These are phyloP conservation scores for Tiphia femorata DNA, from an alignment of 2,888 invertebrate species.

Conservation along the genomic window DNA sequence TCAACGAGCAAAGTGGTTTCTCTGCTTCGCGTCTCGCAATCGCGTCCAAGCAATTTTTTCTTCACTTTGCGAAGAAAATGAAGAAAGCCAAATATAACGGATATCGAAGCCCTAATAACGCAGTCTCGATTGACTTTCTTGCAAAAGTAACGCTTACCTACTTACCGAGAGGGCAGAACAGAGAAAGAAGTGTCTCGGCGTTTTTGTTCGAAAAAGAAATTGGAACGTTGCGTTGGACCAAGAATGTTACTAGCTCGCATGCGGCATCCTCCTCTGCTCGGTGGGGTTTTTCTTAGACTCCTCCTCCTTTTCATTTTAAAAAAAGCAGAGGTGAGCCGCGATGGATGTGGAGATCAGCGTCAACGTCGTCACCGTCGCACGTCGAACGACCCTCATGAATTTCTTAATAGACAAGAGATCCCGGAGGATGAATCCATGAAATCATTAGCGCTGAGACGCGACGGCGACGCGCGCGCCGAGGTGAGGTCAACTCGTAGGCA, in stretches of 20 bases:
- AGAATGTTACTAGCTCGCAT: too few relatives aligned
- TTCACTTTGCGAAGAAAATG: neutral
- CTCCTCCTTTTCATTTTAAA: too few relatives aligned
- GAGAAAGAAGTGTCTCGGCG: too few relatives aligned
- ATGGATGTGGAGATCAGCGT: neutral
- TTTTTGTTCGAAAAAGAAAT: too few relatives aligned
- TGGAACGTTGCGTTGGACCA: too few relatives aligned
- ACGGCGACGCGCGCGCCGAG: too few relatives aligned
- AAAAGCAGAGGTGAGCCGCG: too few relatives aligned
- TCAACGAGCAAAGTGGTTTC: conserved; percentile 43
- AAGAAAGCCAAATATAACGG: too few relatives aligned
- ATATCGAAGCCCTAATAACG: neutral
- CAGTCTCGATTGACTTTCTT: neutral
- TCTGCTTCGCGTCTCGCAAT: neutral
- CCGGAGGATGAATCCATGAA: conserved; percentile 46
- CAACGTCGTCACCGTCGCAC: neutral
- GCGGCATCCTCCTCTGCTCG: too few relatives aligned
- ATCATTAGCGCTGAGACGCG: conserved; percentile 39
- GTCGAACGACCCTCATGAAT: conserved; percentile 39
- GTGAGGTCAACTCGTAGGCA: conserved; percentile 33
- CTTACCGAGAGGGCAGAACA: too few relatives aligned
- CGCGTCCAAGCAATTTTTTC: neutral
- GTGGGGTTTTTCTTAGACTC: too few relatives aligned
- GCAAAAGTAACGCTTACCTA: neutral
- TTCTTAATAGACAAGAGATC: conserved; percentile 38